Evolutionary conservation across 2,113 vertebrate species (phyloP).

Genomic region (Thinocorus orbignyianus): DNA sequence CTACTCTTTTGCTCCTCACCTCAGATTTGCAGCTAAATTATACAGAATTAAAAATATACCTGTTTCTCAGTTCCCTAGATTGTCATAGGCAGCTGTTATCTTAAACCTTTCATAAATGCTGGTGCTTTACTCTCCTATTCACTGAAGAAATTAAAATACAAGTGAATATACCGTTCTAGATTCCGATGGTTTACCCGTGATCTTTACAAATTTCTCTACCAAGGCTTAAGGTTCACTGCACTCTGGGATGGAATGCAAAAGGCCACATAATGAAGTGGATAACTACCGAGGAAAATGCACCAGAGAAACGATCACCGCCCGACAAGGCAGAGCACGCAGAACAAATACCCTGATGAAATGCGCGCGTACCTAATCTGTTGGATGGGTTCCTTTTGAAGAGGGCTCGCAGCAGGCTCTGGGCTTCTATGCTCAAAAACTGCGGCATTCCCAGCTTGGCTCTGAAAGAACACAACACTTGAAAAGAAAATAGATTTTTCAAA

Average conservation of each 20-base stretch:
- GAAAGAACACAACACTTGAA: slow-evolving; percentile 51
- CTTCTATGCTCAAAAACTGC: slow-evolving; percentile 89
- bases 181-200: background rate
- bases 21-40: background rate
- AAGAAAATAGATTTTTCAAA: slow-evolving; percentile 34
- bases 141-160: background rate
- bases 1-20: background rate
- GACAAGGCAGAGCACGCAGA: background rate
- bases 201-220: background rate
- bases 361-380: slow-evolving; percentile 86
- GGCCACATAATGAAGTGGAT: background rate
- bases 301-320: accelerated
- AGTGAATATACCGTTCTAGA: background rate
- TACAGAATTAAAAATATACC: background rate
- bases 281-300: background rate
- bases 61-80: background rate
- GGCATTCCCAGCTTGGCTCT: slow-evolving; percentile 98
- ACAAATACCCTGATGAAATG: background rate
- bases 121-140: background rate
- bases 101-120: background rate
- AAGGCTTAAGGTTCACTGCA: background rate
- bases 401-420: slow-evolving; percentile 93
- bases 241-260: background rate
- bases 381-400: slow-evolving; percentile 96
- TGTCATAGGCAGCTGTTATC: background rate